Base-by-base conservation (phyloP, 2,797 vertebrate genomes). In the Buceros bicornis region DNA sequence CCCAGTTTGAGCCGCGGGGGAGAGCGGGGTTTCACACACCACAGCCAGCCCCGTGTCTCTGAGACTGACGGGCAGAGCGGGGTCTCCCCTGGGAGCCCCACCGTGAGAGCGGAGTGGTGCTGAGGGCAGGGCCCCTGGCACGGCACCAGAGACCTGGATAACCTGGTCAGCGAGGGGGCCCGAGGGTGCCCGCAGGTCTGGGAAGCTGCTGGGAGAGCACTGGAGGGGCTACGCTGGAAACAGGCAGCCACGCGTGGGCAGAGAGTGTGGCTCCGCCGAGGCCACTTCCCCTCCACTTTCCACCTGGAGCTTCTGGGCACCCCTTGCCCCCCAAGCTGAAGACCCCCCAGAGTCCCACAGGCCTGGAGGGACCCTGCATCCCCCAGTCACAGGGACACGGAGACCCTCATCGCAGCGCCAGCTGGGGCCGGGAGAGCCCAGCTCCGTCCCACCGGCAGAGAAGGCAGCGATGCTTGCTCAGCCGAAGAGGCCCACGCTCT, bases 1-100 rank as follows among this genome's bases (percentile, higher is more conserved):
- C 29, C n/a, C 42, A 1, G 25, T 1, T 3, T 1, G 43, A 40
- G 45, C 69, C 37, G 60, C 14, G 8, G 4, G 24, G 20, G 16
- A n/a, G 18, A 16, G 40, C 10, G 2, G 54, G 16, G 54, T 5
- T 22, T 1, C 4, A 0, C 6, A 1, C 4, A 0, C 24, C 3
- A 5, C n/a, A 5, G 31, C 7, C 10, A 4, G 25, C 40, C 3
- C 3, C 45, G 18, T 2, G 8, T 35, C n/a, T 24, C 25, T 37
- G 21, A 5, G 7, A 12, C 33, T 16, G 28, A 28, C 2, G 18
- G 54, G 5, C 0, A 0, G 57, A 7, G 57, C 0, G 6, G 60
- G 29, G 11, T 11, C 26, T 37, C 66, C 21, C 33, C 25, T 26
- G 45, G 65, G 9, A 50, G 5, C 13, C 13, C 40, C 6, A 2